Evolutionary conservation across 1,140 invertebrate species (phyloP).

Genomic region (Tetragonula clypearis): DNA sequence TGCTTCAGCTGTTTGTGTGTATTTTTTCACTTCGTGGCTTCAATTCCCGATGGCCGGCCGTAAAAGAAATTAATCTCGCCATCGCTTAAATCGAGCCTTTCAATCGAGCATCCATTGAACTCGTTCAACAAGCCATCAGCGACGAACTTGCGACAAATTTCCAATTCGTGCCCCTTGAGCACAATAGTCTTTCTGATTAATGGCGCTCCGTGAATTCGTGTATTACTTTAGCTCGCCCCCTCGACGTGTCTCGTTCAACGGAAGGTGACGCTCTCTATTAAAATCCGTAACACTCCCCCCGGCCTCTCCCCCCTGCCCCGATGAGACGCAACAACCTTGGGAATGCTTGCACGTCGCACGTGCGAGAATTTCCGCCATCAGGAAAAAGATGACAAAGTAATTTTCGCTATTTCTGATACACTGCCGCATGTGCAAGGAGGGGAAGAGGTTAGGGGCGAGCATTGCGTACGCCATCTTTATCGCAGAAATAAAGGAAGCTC

Average conservation of each 20-base stretch:
- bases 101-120: background rate
- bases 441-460: constrained; percentile 19
- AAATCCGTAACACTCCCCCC: background rate
- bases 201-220: too few relatives aligned
- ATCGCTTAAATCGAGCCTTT: background rate
- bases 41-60: background rate
- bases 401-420: constrained; percentile 40
- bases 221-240: background rate
- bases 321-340: constrained; percentile 13
- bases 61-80: background rate
- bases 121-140: background rate
- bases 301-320: background rate
- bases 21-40: too few relatives aligned
- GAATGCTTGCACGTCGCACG: constrained; percentile 1
- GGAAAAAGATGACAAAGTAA: constrained; percentile 34
- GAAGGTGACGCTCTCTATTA: background rate
- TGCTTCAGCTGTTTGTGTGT: too few relatives aligned
- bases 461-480: constrained; percentile 26
- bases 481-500: constrained; percentile 49
- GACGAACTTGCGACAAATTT: background rate
- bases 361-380: constrained; percentile 32
- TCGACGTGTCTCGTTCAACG: background rate
- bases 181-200: background rate
- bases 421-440: background rate
- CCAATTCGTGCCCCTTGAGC: background rate